These are phyloP conservation scores for Temnothorax rugatulus DNA, from an alignment of 2,888 invertebrate species.

Conservation along the genomic window DNA sequence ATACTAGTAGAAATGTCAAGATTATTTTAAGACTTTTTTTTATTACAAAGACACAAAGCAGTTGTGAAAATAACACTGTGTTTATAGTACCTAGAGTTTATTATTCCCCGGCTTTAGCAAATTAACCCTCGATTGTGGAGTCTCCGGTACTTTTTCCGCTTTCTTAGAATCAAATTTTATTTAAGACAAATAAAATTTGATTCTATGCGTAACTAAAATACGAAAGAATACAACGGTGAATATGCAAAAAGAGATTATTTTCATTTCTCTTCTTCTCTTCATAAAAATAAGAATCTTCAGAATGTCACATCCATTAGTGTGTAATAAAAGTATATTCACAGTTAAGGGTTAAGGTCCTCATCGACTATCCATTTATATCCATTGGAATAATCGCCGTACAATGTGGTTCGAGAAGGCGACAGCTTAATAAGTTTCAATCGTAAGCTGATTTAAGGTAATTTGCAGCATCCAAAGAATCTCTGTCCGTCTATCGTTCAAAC, in stretches of 20 bases:
- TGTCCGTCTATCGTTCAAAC: background rate
- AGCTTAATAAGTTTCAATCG: constrained; percentile 25
- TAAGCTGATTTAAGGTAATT: constrained; percentile 10
- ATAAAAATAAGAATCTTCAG: background rate
- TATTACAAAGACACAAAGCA: background rate
- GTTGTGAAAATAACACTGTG: background rate
- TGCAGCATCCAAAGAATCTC: background rate
- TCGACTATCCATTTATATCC: constrained; percentile 13
- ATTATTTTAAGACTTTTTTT: background rate
- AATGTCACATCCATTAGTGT: background rate
- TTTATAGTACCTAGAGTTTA: background rate
- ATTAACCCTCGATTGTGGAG: background rate
- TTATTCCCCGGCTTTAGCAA: background rate
- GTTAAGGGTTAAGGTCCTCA: background rate
- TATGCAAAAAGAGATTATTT: background rate
- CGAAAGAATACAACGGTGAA: background rate
- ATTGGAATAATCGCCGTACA: background rate
- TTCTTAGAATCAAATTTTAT: background rate
- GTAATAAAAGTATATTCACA: background rate
- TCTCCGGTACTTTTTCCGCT: background rate
- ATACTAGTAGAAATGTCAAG: background rate
- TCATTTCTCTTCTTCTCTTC: background rate
- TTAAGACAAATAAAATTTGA: background rate
- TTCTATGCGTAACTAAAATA: background rate
- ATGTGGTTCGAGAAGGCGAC: background rate